Conservation (phyloP, 1,140 invertebrate species). For the Gerris buenoi region DNA sequence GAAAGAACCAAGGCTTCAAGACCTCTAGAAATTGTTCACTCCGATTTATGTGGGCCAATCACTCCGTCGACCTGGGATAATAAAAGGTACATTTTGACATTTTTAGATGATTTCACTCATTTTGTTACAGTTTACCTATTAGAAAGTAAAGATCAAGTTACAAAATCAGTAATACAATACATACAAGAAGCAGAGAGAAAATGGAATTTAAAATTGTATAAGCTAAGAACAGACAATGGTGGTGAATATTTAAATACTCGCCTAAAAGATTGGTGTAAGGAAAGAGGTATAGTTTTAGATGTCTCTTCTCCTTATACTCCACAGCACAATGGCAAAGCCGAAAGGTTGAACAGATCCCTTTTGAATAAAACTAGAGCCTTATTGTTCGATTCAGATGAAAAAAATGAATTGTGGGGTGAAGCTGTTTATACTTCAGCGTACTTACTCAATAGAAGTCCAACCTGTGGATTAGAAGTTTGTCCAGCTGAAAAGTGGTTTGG, state of each 20-base stretch:
- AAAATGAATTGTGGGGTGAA: background rate
- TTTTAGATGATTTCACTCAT: constrained; percentile 29
- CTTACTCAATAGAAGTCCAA: background rate
- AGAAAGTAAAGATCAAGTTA: constrained; percentile 29
- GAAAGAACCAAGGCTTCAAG: constrained; percentile 1
- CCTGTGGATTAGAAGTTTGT: background rate
- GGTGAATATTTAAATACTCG: constrained; percentile 28
- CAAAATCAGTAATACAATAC: constrained; percentile 27
- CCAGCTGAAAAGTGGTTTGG: background rate
- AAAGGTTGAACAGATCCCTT: constrained; percentile 21
- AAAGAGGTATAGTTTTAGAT: constrained; percentile 25
- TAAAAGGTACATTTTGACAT: constrained; percentile 26
- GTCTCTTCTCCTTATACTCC: constrained; percentile 25
- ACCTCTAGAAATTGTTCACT: constrained; percentile 3
- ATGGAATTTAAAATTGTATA: constrained; percentile 23
- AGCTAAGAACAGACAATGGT: constrained; percentile 31
- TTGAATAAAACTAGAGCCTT: background rate
- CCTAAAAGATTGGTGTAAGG: constrained; percentile 25
- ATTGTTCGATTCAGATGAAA: background rate
- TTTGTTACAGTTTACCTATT: constrained; percentile 30
- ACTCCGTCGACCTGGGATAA: constrained; percentile 23
- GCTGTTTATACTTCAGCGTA: background rate
- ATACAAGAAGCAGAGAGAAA: constrained; percentile 26
- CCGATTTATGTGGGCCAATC: constrained; percentile 24
- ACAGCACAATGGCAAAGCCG: constrained; percentile 28